Conservation (phyloP, 2,113 vertebrate species). For the Mugil cephalus region DNA sequence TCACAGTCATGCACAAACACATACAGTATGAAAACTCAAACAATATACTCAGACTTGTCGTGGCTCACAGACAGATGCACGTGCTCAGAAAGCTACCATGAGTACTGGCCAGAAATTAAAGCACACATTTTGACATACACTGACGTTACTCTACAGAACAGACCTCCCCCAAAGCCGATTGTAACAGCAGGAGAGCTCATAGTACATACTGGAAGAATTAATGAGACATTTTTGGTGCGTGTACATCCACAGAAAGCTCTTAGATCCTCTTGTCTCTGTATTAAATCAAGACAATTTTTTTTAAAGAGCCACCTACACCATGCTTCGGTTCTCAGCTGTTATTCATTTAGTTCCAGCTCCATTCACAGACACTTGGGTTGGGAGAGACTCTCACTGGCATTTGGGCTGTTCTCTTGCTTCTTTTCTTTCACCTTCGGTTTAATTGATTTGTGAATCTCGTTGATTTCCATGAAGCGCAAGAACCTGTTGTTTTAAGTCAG, state of each 20-base stretch:
- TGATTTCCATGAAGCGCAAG: conserved; percentile 6
- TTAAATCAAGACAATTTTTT: conserved; percentile 61
- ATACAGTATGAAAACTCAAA: conserved; percentile 26
- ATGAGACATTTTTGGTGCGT: conserved; percentile 38
- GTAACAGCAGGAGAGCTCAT: conserved; percentile 22
- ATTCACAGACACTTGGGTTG: conserved; percentile 68
- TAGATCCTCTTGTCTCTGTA: conserved; percentile 31
- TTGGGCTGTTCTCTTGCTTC: neutral
- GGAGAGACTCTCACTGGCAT: conserved; percentile 39
- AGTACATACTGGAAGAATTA: conserved; percentile 29
- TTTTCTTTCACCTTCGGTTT: conserved; percentile 16
- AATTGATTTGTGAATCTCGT: conserved; percentile 22
- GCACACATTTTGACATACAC: conserved; percentile 22
- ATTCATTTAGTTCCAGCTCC: conserved; percentile 66
- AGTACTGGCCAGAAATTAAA: conserved; percentile 38
- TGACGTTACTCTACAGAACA: conserved; percentile 18
- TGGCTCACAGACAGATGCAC: conserved; percentile 30
- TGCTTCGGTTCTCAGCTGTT: conserved; percentile 55
- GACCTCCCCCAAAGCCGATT: conserved; percentile 18
- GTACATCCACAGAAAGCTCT: conserved; percentile 39
- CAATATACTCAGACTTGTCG: conserved; percentile 19
- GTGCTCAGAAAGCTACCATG: conserved; percentile 34
- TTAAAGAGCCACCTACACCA: conserved; percentile 60
- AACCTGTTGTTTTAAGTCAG: conserved; percentile 30
- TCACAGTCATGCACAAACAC: conserved; percentile 37